phyloP scores from a whole-genome alignment of 2,797 vertebrate species.

The Euphonia xanthogaster region DNA sequence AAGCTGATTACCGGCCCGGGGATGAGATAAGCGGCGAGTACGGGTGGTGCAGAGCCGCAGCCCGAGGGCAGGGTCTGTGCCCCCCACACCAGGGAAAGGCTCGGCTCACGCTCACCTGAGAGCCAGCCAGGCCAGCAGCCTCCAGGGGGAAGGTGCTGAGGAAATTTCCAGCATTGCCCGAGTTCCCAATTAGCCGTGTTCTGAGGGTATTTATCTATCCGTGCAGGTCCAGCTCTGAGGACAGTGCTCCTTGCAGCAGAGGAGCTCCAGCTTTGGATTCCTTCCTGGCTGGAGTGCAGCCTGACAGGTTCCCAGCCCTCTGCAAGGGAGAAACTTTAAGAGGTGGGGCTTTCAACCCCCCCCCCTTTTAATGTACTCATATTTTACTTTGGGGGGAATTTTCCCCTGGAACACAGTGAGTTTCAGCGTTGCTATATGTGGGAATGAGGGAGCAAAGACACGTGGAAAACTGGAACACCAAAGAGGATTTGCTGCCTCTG shows the following conservation, averaged over 20 bases:
- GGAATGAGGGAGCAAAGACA: neutral
- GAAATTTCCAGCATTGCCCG: neutral
- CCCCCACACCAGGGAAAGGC: accelerated
- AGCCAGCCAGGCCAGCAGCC: accelerated
- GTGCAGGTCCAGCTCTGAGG: neutral
- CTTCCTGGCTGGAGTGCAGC: neutral
- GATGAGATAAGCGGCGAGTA: neutral
- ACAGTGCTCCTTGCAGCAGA: neutral
- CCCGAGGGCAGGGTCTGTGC: neutral
- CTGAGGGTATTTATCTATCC: accelerated
- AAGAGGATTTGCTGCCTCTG: neutral
- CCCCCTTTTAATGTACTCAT: accelerated
- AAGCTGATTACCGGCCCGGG: neutral
- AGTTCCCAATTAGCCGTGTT: neutral
- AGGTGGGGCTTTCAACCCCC: neutral
- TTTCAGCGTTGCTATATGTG: accelerated
- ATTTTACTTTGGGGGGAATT: neutral
- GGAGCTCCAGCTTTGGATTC: neutral
- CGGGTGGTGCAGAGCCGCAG: neutral
- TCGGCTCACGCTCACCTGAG: neutral
- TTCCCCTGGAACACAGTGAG: neutral
- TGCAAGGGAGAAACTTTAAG: neutral
- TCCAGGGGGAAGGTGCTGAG: neutral
- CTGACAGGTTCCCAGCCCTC: neutral
- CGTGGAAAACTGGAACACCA: neutral